phyloP scores from a whole-genome alignment of 2,888 invertebrate genomes.

The Melieria picta region DNA sequence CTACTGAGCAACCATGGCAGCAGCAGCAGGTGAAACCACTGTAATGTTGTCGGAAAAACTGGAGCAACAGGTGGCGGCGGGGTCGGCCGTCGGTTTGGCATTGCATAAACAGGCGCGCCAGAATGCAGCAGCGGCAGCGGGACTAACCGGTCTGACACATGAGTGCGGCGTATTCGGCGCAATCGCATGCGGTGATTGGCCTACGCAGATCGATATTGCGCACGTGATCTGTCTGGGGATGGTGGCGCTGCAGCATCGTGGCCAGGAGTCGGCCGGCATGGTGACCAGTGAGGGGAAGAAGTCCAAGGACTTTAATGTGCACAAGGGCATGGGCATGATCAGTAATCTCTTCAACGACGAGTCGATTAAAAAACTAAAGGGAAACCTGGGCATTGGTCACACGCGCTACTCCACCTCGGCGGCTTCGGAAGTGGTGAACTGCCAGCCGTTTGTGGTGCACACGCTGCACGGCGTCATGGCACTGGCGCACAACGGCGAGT shows the following conservation, averaged over 20 bases:
- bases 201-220: slow-evolving; percentile 87
- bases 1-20: too few species aligned
- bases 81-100: not conserved
- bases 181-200: slow-evolving; percentile 91
- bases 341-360: slow-evolving; percentile 93
- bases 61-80: not conserved
- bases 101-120: not conserved
- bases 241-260: slow-evolving; percentile 93
- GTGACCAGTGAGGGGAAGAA: slow-evolving; percentile 91
- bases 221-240: slow-evolving; percentile 92
- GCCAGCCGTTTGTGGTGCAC: slow-evolving; percentile 99
- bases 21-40: too few species aligned
- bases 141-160: slow-evolving; percentile 76
- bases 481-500: slow-evolving; percentile 97
- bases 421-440: slow-evolving; percentile 93
- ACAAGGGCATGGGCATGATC: slow-evolving; percentile 97
- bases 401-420: slow-evolving; percentile 98
- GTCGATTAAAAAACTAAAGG: slow-evolving; percentile 84
- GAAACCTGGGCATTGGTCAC: slow-evolving; percentile 95
- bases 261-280: slow-evolving; percentile 99
- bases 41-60: too few species aligned
- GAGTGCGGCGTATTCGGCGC: slow-evolving; percentile 97
- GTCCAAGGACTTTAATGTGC: slow-evolving; percentile 81
- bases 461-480: slow-evolving; percentile 94
- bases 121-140: slow-evolving; percentile 31